Percentiles rank a stretch among this genome's conserved stretches.
Conservation (phyloP, 2,113 vertebrate genomes). For the Hemicordylus capensis region DNA sequence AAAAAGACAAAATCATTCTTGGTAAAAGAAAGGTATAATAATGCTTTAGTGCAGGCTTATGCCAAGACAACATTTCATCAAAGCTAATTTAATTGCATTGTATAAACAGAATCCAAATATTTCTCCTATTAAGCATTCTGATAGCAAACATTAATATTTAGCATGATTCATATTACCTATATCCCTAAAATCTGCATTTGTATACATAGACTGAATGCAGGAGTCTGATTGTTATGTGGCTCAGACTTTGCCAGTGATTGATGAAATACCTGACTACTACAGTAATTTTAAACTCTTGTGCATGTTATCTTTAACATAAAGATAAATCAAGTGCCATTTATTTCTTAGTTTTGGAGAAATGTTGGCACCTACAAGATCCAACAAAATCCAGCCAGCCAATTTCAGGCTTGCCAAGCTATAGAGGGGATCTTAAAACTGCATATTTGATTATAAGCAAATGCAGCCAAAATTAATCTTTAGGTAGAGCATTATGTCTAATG, state of each 20-base stretch:
- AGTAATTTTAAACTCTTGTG: neutral
- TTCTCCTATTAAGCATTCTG: conserved; percentile 7
- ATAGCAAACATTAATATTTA: neutral
- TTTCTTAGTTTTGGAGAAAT: neutral
- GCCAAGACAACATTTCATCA: neutral
- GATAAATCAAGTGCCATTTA: neutral
- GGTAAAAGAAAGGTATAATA: neutral
- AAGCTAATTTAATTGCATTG: neutral
- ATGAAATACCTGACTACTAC: neutral
- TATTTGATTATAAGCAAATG: neutral
- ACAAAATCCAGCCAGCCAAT: neutral
- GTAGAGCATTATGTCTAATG: neutral
- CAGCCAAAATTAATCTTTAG: neutral
- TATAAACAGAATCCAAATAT: neutral
- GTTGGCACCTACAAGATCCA: neutral
- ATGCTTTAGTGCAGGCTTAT: neutral
- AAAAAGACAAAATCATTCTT: neutral
- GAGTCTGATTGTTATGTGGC: neutral
- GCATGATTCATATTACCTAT: neutral
- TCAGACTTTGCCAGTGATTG: neutral
- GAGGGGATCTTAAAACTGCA: neutral
- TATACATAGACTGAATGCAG: neutral
- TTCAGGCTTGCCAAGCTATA: neutral
- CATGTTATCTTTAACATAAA: neutral
- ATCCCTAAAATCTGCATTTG: neutral